Percentiles rank a stretch among this genome's conserved stretches.
Conservation (phyloP, 2,888 invertebrate genomes). For the Globia sparganii region DNA sequence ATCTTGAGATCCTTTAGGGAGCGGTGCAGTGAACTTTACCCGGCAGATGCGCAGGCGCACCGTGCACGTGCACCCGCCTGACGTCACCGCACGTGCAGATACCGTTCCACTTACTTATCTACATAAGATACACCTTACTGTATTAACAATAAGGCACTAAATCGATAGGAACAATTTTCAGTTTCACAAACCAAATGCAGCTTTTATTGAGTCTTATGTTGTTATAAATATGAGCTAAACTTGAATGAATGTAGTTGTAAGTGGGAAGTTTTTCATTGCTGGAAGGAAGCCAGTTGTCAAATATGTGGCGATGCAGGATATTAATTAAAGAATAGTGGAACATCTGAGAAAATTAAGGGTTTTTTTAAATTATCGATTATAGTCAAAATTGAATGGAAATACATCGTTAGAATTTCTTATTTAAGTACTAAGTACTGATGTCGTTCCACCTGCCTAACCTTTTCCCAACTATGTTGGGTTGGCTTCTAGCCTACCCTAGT, state of each 20-base stretch:
- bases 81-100: slow-evolving; percentile 72
- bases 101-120: slow-evolving; percentile 21
- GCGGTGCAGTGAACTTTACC: slow-evolving; percentile 77
- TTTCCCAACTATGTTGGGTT: neutral
- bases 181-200: slow-evolving; percentile 11
- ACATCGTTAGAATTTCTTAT: neutral
- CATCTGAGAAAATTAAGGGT: slow-evolving; percentile 10
- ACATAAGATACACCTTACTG: slow-evolving; percentile 10
- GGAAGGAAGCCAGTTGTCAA: slow-evolving; percentile 68
- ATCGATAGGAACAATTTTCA: slow-evolving; percentile 17
- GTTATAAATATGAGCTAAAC: slow-evolving; percentile 18
- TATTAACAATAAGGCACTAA: slow-evolving; percentile 21
- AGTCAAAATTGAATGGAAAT: neutral
- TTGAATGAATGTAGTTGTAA: slow-evolving; percentile 17
- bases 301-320: slow-evolving; percentile 58
- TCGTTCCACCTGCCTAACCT: neutral
- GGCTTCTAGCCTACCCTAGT: neutral
- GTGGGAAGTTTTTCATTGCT: slow-evolving; percentile 38
- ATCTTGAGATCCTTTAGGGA: slow-evolving; percentile 70
- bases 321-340: slow-evolving; percentile 50
- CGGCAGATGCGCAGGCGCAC: slow-evolving; percentile 75
- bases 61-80: slow-evolving; percentile 74
- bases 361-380: neutral
- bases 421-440: neutral
- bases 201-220: neutral